Evolutionary conservation across 1,140 invertebrate species (phyloP).

Genomic region (Sitodiplosis mosellana): DNA sequence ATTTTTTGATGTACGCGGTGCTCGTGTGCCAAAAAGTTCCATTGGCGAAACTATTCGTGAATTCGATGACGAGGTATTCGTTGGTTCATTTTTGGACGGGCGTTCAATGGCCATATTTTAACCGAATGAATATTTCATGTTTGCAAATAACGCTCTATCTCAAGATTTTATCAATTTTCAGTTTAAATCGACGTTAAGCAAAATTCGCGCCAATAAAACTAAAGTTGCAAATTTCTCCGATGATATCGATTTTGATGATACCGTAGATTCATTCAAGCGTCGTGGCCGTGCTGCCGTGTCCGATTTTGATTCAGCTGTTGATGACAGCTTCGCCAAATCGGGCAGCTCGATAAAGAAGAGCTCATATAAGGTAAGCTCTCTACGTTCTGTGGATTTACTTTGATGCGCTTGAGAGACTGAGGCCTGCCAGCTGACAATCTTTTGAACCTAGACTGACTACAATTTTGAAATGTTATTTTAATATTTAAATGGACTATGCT

Average conservation of each 20-base stretch:
- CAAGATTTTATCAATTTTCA: not conserved
- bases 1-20: constrained; percentile 29
- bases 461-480: too few species aligned
- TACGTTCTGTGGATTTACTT: not conserved
- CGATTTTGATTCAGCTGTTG: constrained; percentile 1
- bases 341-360: not conserved
- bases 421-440: too few species aligned
- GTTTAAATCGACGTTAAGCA: not conserved
- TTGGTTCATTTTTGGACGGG: too few species aligned
- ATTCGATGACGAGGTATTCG: constrained; percentile 28
- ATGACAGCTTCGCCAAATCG: not conserved
- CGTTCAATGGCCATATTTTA: too few species aligned
- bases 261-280: not conserved
- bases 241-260: constrained; percentile 2
- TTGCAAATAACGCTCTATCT: too few species aligned
- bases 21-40: constrained; percentile 22
- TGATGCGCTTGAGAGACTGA: too few species aligned
- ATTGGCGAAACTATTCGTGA: constrained; percentile 27
- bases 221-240: not conserved
- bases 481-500: too few species aligned
- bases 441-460: too few species aligned
- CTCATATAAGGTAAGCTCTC: too few species aligned
- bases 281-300: not conserved
- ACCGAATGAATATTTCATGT: too few species aligned
- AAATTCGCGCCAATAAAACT: constrained; percentile 1